phyloP scores from a whole-genome alignment of 1,140 invertebrate species.

The Eufriesea mexicana region DNA sequence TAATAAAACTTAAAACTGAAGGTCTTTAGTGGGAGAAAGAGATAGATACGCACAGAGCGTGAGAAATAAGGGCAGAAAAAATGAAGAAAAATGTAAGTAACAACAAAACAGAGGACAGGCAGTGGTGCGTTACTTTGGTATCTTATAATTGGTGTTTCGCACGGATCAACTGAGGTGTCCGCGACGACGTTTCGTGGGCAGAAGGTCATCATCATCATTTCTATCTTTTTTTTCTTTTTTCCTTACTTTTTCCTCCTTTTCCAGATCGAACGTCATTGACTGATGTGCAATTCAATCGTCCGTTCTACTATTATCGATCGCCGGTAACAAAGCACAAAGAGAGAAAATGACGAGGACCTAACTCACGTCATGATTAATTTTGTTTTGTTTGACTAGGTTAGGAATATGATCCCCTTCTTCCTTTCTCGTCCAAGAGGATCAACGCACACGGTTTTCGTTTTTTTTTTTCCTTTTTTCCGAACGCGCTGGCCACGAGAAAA shows the following conservation, averaged over 20 bases:
- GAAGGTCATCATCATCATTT: slow-evolving; percentile 36
- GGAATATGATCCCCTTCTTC: slow-evolving; percentile 15
- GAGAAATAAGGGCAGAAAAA: slow-evolving; percentile 27
- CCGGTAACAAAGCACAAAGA: slow-evolving; percentile 6
- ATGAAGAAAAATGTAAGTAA: slow-evolving; percentile 49
- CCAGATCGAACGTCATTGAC: not conserved
- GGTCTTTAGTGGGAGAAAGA: not conserved
- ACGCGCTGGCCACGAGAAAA: slow-evolving; percentile 36
- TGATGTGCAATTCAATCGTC: not conserved
- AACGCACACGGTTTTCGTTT: slow-evolving; percentile 9
- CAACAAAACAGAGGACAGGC: slow-evolving; percentile 75
- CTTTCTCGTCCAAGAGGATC: slow-evolving; percentile 1
- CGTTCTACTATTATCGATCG: not conserved
- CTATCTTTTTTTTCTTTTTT: not conserved
- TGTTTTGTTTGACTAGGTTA: slow-evolving; percentile 38
- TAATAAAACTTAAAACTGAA: not conserved
- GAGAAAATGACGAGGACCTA: slow-evolving; percentile 43
- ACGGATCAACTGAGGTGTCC: slow-evolving; percentile 49
- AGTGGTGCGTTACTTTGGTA: slow-evolving; percentile 80
- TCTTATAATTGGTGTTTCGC: slow-evolving; percentile 67
- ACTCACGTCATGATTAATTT: slow-evolving; percentile 37
- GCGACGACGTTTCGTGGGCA: slow-evolving; percentile 38
- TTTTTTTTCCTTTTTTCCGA: not conserved
- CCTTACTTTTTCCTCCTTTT: not conserved
- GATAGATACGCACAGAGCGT: slow-evolving; percentile 6